Percentiles rank a stretch among this genome's conserved stretches.
Conservation (phyloP, 2,797 vertebrate species). For the Syndactyla subalaris region DNA sequence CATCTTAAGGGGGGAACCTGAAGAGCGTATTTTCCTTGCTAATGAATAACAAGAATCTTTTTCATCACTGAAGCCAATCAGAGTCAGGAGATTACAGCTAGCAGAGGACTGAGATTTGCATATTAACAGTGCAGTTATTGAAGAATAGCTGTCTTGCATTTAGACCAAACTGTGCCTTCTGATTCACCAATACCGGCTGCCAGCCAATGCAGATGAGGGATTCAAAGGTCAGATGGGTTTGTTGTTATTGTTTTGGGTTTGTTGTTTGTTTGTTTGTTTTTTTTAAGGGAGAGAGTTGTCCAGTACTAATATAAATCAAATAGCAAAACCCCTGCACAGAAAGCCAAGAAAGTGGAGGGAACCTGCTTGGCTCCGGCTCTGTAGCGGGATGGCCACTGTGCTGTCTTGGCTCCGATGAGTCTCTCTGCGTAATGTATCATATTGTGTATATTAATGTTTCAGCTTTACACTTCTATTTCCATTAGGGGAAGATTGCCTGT, state of each 20-base stretch:
- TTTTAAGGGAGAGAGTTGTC: not conserved
- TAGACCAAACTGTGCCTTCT: not conserved
- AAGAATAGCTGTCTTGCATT: constrained; percentile 10
- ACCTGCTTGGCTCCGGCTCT: not conserved
- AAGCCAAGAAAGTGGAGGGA: not conserved
- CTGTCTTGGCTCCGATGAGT: not conserved
- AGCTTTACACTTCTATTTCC: constrained; percentile 65
- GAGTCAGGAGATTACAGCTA: not conserved
- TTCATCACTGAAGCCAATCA: constrained; percentile 35
- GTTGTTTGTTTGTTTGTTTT: not conserved
- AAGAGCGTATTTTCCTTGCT: not conserved
- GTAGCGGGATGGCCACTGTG: accelerated
- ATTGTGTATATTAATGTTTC: constrained; percentile 64
- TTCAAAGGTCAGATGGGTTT: not conserved
- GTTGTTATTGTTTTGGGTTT: not conserved
- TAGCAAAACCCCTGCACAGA: accelerated
- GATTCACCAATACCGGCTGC: not conserved
- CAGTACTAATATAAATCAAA: not conserved
- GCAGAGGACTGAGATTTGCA: constrained; percentile 17
- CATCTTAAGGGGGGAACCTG: constrained; percentile 10
- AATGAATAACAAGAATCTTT: constrained; percentile 18
- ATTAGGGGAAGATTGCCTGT: constrained; percentile 64
- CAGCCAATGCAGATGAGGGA: constrained; percentile 9
- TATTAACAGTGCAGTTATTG: constrained; percentile 32
- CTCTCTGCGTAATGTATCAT: constrained; percentile 43